A percentile compares a stretch with the other conserved stretches of the same genome.
Conservation (phyloP, 2,113 vertebrate species). For the Nannobrachium achirus region DNA sequence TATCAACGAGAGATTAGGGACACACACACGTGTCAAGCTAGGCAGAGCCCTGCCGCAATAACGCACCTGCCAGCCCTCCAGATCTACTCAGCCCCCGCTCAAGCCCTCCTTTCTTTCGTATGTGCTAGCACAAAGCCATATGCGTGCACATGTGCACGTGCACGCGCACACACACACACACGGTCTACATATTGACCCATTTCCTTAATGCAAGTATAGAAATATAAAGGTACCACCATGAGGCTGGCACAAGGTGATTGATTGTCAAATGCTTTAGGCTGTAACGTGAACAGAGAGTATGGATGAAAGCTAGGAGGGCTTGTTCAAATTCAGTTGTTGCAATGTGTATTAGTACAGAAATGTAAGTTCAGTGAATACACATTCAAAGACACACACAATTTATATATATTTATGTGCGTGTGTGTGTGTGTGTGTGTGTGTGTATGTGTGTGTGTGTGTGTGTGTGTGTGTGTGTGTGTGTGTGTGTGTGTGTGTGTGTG, state of each 20-base stretch:
- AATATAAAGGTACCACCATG: neutral
- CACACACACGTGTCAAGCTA: conserved; percentile 74
- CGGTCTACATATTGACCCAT: conserved; percentile 15
- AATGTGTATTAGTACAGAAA: too few species aligned
- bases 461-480: too few species aligned
- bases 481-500: too few species aligned
- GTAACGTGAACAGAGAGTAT: neutral
- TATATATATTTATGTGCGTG: too few species aligned
- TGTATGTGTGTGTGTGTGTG: too few species aligned
- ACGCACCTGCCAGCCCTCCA: conserved; percentile 76
- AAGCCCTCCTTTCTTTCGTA: conserved; percentile 30
- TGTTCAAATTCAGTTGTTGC: neutral
- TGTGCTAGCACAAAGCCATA: conserved; percentile 20
- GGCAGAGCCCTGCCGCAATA: conserved; percentile 69
- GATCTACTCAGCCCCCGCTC: conserved; percentile 65
- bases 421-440: too few species aligned
- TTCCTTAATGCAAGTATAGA: neutral
- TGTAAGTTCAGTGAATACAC: too few species aligned
- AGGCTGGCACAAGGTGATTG: neutral
- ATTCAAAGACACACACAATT: too few species aligned
- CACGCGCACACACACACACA: conserved; percentile 27
- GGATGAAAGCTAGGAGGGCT: neutral
- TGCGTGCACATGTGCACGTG: neutral
- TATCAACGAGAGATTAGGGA: conserved; percentile 77
- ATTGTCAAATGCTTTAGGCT: neutral